A percentile compares a stretch with the other conserved stretches of the same genome.
Evolutionary conservation across 1,140 invertebrate species (phyloP).

Genomic region (Colletes gigas): DNA sequence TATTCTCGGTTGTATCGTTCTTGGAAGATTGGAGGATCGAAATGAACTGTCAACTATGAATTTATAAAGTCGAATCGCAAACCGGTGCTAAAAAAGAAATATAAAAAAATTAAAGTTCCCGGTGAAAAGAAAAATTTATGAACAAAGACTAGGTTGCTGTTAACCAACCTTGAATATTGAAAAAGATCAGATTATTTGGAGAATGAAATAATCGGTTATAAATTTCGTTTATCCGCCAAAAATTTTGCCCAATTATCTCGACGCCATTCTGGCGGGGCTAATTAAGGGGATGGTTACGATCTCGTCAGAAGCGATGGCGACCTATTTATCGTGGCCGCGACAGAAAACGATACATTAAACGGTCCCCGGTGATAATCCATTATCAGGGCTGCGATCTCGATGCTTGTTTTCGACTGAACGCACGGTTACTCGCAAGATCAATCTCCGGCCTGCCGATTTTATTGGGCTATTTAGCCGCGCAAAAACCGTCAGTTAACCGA

Average conservation of each 20-base stretch:
- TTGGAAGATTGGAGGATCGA: too few relatives aligned
- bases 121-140: too few relatives aligned
- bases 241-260: not conserved
- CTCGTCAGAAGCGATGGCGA: conserved; percentile 14
- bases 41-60: too few relatives aligned
- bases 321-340: not conserved
- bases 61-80: too few relatives aligned
- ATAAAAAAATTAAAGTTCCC: too few relatives aligned
- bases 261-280: not conserved
- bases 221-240: not conserved
- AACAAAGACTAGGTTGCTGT: too few relatives aligned
- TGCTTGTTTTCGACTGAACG: conserved; percentile 9
- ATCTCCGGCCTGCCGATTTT: conserved; percentile 10
- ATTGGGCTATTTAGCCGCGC: not conserved
- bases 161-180: too few relatives aligned
- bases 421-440: conserved; percentile 14
- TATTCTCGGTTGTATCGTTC: too few relatives aligned
- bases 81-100: too few relatives aligned
- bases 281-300: not conserved
- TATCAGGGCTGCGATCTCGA: conserved; percentile 14
- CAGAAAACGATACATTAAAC: conserved; percentile 1
- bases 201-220: too few relatives aligned
- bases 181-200: too few relatives aligned
- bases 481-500: not conserved
- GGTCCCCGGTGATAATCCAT: conserved; percentile 16